Conservation (phyloP, 2,797 vertebrate genomes). For the Manis pentadactyla region DNA sequence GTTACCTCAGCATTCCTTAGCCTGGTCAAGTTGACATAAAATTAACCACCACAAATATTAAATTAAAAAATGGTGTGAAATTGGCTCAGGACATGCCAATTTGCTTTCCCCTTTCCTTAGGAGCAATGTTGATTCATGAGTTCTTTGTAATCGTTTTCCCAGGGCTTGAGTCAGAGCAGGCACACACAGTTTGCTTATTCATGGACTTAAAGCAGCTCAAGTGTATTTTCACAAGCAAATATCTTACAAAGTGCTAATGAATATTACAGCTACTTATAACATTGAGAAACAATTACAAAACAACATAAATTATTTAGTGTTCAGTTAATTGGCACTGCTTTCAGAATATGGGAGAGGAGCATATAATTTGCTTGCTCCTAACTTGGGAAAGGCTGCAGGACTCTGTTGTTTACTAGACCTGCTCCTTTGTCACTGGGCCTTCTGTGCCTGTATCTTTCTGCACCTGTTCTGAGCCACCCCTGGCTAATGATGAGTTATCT, state of each 20-base stretch:
- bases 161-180: not conserved
- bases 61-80: not conserved
- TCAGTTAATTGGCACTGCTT: not conserved
- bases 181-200: not conserved
- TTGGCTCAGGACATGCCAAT: not conserved
- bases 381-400: not conserved
- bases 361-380: not conserved
- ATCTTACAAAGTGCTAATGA: not conserved
- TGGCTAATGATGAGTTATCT: not conserved
- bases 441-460: not conserved
- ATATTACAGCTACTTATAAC: not conserved
- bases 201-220: not conserved
- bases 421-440: not conserved
- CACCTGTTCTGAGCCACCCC: not conserved
- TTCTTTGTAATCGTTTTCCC: not conserved
- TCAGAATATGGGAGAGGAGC: not conserved
- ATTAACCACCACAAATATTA: not conserved
- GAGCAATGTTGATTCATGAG: not conserved
- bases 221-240: not conserved
- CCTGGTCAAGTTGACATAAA: not conserved
- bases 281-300: not conserved
- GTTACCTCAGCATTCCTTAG: not conserved
- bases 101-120: constrained; percentile 20
- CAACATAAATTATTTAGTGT: not conserved
- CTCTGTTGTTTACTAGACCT: not conserved